Conservation (phyloP, 2,797 vertebrate species). For the Anguilla megastoma region DNA sequence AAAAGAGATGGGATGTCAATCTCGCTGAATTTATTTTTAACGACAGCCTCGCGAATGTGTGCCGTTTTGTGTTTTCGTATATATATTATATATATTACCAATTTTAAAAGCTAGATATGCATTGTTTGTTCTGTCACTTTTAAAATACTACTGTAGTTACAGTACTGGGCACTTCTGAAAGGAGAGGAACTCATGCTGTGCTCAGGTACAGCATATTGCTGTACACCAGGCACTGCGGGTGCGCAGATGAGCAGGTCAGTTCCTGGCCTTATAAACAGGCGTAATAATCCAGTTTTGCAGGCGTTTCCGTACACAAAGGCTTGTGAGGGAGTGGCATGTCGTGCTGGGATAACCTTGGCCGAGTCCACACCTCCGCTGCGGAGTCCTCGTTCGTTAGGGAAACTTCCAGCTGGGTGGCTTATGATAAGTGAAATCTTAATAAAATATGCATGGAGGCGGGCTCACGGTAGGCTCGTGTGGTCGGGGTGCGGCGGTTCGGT, state of each 20-base stretch:
- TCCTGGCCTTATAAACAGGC: conserved; percentile 61
- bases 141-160: no score
- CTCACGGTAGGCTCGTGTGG: not conserved
- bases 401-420: conserved; percentile 20
- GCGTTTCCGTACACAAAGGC: conserved; percentile 54
- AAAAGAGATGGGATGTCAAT: not conserved
- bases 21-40: not conserved
- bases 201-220: no score
- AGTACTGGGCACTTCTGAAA: no score
- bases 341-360: conserved; percentile 52
- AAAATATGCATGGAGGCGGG: not conserved
- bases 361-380: conserved; percentile 7
- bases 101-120: not conserved
- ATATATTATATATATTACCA: not conserved
- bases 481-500: not conserved
- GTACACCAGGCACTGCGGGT: conserved; percentile 32
- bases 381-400: not conserved
- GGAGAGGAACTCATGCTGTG: no score
- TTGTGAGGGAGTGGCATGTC: conserved; percentile 59
- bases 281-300: conserved; percentile 63
- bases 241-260: conserved; percentile 57
- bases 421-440: conserved; percentile 26
- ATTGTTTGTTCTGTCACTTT: not conserved
- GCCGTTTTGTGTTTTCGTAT: not conserved
- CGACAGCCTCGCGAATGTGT: not conserved